Evolutionary conservation across 2,888 invertebrate genomes (phyloP).

Genomic region (Drepana falcataria): DNA sequence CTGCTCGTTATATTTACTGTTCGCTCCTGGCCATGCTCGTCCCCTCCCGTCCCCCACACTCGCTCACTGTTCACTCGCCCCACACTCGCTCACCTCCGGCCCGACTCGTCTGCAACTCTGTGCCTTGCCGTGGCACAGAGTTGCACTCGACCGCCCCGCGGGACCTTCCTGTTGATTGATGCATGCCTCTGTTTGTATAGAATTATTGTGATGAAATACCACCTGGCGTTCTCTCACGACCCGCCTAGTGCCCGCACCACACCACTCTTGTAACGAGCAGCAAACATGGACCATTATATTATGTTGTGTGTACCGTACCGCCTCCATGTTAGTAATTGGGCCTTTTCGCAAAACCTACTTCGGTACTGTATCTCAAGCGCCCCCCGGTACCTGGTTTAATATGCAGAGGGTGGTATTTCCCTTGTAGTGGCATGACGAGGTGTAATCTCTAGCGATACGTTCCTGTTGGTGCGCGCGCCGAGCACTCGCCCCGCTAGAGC

Average conservation of each 20-base stretch:
- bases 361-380: conserved; percentile 17
- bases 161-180: conserved; percentile 42
- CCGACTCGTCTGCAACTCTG: conserved; percentile 39
- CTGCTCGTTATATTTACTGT: conserved; percentile 73
- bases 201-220: conserved; percentile 60
- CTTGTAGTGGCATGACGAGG: conserved; percentile 68
- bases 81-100: conserved; percentile 31
- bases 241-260: not conserved
- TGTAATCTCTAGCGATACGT: conserved; percentile 37
- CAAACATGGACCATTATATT: conserved; percentile 31
- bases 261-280: conserved; percentile 47
- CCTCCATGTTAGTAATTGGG: conserved; percentile 11
- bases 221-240: conserved; percentile 45
- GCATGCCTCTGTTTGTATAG: conserved; percentile 66
- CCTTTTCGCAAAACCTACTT: conserved; percentile 16
- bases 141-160: conserved; percentile 35
- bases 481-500: conserved; percentile 21
- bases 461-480: conserved; percentile 36
- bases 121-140: conserved; percentile 21
- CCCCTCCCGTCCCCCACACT: conserved; percentile 24
- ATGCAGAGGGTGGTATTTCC: conserved; percentile 70
- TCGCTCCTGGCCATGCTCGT: conserved; percentile 55
- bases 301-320: not conserved
- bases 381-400: conserved; percentile 10
- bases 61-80: conserved; percentile 26